Percentiles rank a stretch among this genome's conserved stretches.
These are phyloP conservation scores for Vannuccia rotundouncinata DNA, from an alignment of 2,888 invertebrate species.

Conservation along the genomic window DNA sequence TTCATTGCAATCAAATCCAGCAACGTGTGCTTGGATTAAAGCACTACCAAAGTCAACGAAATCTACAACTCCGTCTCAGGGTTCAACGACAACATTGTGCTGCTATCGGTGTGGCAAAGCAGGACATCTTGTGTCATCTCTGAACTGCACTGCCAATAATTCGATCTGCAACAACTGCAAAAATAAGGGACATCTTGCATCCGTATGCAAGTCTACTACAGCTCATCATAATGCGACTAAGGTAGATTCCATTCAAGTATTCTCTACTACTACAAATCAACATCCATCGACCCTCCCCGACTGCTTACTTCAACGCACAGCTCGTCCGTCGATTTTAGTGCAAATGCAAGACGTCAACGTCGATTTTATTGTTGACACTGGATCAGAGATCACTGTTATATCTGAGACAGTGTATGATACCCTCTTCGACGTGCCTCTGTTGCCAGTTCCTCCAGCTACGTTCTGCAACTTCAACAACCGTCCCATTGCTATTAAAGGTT, in stretches of 20 bases:
- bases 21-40: not conserved
- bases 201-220: slow-evolving; percentile 26
- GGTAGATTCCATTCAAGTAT: slow-evolving; percentile 26
- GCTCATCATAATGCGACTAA: slow-evolving; percentile 11
- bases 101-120: slow-evolving; percentile 19
- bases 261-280: slow-evolving; percentile 20
- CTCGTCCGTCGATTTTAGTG: slow-evolving; percentile 17
- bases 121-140: slow-evolving; percentile 24
- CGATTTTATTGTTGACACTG: not conserved
- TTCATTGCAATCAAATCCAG: slow-evolving; percentile 14
- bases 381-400: slow-evolving; percentile 23
- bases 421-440: slow-evolving; percentile 19
- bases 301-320: slow-evolving; percentile 26
- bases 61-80: not conserved
- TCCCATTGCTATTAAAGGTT: slow-evolving; percentile 26
- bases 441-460: slow-evolving; percentile 15
- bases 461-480: slow-evolving; percentile 11
- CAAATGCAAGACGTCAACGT: slow-evolving; percentile 12
- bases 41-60: not conserved
- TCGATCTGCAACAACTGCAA: slow-evolving; percentile 21
- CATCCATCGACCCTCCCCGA: slow-evolving; percentile 24
- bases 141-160: slow-evolving; percentile 16
- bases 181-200: slow-evolving; percentile 11
- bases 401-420: slow-evolving; percentile 24
- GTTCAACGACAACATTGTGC: not conserved